Conservation (phyloP, 1,140 invertebrate species). For the fruit fly (Drosophila melanogaster) region Release_6_plus_ISO1_MT NT_033777.3:15067501-15068000, state of each 20-base stretch:
- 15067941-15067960: slow-evolving; percentile 57
- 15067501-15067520: slow-evolving; percentile 8
- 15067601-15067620: slow-evolving; percentile 24
- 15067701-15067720: slow-evolving; percentile 3
- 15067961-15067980: slow-evolving; percentile 73
- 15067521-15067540: slow-evolving; percentile 34
- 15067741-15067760: slow-evolving; percentile 77
- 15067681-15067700: slow-evolving; percentile 10
- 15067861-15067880: slow-evolving; percentile 73
- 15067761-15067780: slow-evolving; percentile 81
- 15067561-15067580: slow-evolving; percentile 25
- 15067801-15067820: slow-evolving; percentile 48
- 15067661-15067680: slow-evolving; percentile 81
- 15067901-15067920: slow-evolving; percentile 74
- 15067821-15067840: slow-evolving; percentile 41
- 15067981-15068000: slow-evolving; percentile 79
- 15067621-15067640: slow-evolving; percentile 46
- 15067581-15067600: slow-evolving; percentile 63
- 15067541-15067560: slow-evolving; percentile 27
- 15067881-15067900: slow-evolving; percentile 72
- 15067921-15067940: slow-evolving; percentile 46
- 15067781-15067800: slow-evolving; percentile 65
- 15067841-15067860: slow-evolving; percentile 31
- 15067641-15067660: slow-evolving; percentile 64
- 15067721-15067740: slow-evolving; percentile 36